A percentile compares a stretch with the other conserved stretches of the same genome.
These are phyloP conservation scores for Periophthalmodon schlosseri DNA, from an alignment of 2,113 vertebrate species.

Conservation along the genomic window DNA sequence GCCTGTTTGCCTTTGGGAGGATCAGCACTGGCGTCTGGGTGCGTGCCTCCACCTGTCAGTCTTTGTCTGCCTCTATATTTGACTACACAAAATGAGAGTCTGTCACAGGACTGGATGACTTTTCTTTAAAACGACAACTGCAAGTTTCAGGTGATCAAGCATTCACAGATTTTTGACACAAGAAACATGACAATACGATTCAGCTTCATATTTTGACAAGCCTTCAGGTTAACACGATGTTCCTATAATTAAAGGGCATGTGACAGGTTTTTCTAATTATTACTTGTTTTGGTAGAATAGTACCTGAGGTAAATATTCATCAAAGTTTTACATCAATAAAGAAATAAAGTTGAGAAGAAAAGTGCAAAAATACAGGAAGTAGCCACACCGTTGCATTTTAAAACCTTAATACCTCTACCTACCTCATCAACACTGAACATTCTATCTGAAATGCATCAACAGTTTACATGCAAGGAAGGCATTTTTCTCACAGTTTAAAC, in stretches of 20 bases:
- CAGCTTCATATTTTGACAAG: neutral
- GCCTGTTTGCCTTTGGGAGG: slow-evolving; percentile 35
- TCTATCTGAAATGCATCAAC: no score
- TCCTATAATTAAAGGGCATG: neutral
- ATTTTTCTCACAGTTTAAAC: no score
- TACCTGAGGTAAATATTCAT: no score
- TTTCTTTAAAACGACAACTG: slow-evolving; percentile 12
- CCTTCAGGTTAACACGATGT: neutral
- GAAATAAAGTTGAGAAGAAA: no score
- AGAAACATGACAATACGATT: neutral
- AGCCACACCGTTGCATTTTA: no score
- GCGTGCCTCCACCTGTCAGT: slow-evolving; percentile 38
- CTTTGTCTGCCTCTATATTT: slow-evolving; percentile 21
- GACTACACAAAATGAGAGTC: slow-evolving; percentile 28
- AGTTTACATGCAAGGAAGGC: no score
- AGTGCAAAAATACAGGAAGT: no score
- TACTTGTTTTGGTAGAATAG: no score
- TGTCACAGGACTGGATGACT: slow-evolving; percentile 9
- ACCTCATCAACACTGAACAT: no score
- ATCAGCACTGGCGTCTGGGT: slow-evolving; percentile 38
- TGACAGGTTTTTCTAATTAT: no score
- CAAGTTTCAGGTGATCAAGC: slow-evolving; percentile 13
- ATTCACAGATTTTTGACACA: neutral
- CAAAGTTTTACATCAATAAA: no score
- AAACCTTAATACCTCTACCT: no score